Evolutionary conservation across 2,113 vertebrate genomes (phyloP).

Genomic region (Blennius ocellaris): DNA sequence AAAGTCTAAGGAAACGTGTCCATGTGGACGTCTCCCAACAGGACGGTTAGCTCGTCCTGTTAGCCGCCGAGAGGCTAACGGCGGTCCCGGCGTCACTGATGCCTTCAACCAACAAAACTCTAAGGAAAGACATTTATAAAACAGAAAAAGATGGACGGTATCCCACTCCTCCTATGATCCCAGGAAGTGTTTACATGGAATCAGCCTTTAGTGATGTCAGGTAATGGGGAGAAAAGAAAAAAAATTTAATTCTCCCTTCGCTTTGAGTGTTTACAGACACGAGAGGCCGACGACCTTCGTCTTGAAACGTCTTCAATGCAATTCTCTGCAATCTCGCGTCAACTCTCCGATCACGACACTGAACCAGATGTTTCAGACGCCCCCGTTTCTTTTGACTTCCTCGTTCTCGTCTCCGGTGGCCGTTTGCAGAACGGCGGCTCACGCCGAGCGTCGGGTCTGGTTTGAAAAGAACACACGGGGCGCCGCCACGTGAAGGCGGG

Average conservation of each 20-base stretch:
- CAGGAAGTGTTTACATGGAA: constrained; percentile 60
- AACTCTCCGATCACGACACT: constrained; percentile 19
- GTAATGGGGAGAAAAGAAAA: too few relatives aligned
- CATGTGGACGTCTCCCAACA: too few relatives aligned
- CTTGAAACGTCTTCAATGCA: constrained; percentile 61
- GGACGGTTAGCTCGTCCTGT: too few relatives aligned
- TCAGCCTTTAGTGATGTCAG: constrained; percentile 43
- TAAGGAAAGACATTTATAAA: constrained; percentile 44
- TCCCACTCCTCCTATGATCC: constrained; percentile 27
- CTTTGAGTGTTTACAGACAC: constrained; percentile 61
- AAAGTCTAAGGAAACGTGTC: constrained; percentile 22
- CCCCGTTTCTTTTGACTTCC: too few relatives aligned
- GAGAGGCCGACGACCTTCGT: constrained; percentile 50
- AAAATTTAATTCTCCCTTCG: constrained; percentile 25
- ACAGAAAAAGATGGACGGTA: constrained; percentile 23
- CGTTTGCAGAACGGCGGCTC: constrained; percentile 13
- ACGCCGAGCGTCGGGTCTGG: neutral
- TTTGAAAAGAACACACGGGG: constrained; percentile 13
- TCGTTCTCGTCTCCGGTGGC: neutral
- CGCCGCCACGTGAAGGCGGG: constrained; percentile 35
- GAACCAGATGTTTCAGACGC: constrained; percentile 49
- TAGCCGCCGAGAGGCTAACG: too few relatives aligned
- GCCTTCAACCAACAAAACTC: too few relatives aligned
- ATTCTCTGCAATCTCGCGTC: constrained; percentile 28
- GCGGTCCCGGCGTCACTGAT: too few relatives aligned